phyloP scores from a whole-genome alignment of 2,797 vertebrate genomes.

The Rhabdomys pumilio region DNA sequence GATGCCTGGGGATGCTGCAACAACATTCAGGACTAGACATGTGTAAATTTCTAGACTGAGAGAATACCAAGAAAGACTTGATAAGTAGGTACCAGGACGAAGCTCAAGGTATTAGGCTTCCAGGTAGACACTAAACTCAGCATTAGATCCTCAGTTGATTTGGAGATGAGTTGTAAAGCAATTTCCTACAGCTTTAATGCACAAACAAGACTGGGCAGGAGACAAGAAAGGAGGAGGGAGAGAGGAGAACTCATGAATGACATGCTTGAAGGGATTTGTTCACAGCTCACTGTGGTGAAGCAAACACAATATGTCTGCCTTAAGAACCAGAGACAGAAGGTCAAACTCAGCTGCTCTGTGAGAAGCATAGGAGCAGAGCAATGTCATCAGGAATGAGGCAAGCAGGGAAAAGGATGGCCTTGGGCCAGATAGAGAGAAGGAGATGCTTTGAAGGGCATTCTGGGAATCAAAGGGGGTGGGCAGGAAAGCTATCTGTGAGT shows the following conservation, averaged over 20 bases:
- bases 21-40: background rate
- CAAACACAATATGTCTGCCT: background rate
- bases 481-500: background rate
- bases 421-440: background rate
- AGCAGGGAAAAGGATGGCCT: background rate
- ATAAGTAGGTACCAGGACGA: background rate
- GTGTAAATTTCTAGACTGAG: background rate
- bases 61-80: background rate
- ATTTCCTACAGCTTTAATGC: background rate
- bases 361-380: background rate
- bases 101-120: background rate
- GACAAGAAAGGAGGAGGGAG: background rate
- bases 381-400: background rate
- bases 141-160: background rate
- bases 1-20: background rate
- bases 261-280: background rate
- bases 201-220: background rate
- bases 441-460: background rate
- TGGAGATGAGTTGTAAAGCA: background rate
- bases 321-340: background rate
- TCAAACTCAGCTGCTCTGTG: background rate
- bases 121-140: rapidly evolving
- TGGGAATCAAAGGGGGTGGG: background rate
- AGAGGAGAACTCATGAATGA: background rate
- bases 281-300: background rate